phyloP scores from a whole-genome alignment of 2,113 vertebrate genomes.

The Rattus rattus region DNA sequence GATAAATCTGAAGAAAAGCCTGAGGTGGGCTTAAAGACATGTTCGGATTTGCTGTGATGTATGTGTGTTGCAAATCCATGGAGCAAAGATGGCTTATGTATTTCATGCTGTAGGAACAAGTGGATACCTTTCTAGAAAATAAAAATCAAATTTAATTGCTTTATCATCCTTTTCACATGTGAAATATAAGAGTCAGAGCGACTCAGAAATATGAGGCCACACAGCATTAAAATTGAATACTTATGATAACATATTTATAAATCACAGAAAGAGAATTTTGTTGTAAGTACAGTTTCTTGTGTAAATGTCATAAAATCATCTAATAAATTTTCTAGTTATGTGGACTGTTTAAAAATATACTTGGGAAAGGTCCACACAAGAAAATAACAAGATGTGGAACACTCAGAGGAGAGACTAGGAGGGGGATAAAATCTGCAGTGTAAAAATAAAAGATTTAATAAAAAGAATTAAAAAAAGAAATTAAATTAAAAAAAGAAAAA shows the following conservation, averaged over 20 bases:
- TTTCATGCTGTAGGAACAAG: background rate
- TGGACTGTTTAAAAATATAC: background rate
- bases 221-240: background rate
- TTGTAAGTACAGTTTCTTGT: background rate
- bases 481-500: too few species aligned
- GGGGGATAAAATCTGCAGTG: too few species aligned
- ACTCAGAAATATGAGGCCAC: background rate
- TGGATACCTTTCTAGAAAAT: background rate
- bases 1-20: background rate
- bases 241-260: background rate
- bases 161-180: background rate
- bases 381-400: background rate
- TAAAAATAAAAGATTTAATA: too few species aligned
- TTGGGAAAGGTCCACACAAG: background rate
- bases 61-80: background rate
- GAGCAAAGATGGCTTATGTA: background rate
- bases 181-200: background rate
- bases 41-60: background rate
- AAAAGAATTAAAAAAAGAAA: too few species aligned
- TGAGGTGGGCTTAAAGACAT: background rate
- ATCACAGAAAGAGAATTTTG: background rate
- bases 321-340: background rate
- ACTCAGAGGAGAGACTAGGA: too few species aligned
- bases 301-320: background rate
- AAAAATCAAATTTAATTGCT: background rate